Base-by-base conservation (phyloP, 2,113 vertebrate species). In the Tachysurus fulvidraco region DNA sequence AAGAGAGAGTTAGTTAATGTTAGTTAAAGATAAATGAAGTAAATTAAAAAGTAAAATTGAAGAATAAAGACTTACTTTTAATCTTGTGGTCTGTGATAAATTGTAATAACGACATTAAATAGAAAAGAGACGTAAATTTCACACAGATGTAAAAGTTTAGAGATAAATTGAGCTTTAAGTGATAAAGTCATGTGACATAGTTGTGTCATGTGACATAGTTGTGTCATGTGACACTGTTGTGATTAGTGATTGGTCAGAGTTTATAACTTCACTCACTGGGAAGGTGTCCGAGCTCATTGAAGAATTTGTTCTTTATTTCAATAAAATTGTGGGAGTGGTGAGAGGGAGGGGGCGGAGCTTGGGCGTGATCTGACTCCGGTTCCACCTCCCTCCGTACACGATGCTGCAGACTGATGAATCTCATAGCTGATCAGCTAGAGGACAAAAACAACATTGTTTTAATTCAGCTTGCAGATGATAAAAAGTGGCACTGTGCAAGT, bases 301-400 rank as follows among this genome's bases (percentile, higher is more conserved):
- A 95, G 91, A 96, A 96, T 90, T 95, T 96, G 89, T 92, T 94
- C 90, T 95, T 95, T 88, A 95, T 93, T 89, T 92, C 93, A 36
- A 79, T 28, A 64, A 92, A 95, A 93, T 95, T 93, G 74, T 95
- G 94, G 87, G 89, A 91, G 84, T 93, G 92, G 84, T 92, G 94
- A 89, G 94, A 92, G 0, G 92, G 90, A 5, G 93, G 88, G 0
- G 92, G 91, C 0, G 89, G 84, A 5, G 90, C 54, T 1, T 71
- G 86, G 21, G 89, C 1, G 21, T 90, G 59, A 67, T 91, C 93
- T n/a, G 80, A 77, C 36, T 92, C 91, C 64, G 92, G 91, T 64
- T 92, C 92, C 0, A 89, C 94, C 5, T 93, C 92, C 91, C 95
- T 91, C 83, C 89, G 90, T 65, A 80, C 65, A 46, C 94, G 92